These are phyloP conservation scores for Berghia stephanieae DNA, from an alignment of 1,140 invertebrate species.

Conservation along the genomic window DNA sequence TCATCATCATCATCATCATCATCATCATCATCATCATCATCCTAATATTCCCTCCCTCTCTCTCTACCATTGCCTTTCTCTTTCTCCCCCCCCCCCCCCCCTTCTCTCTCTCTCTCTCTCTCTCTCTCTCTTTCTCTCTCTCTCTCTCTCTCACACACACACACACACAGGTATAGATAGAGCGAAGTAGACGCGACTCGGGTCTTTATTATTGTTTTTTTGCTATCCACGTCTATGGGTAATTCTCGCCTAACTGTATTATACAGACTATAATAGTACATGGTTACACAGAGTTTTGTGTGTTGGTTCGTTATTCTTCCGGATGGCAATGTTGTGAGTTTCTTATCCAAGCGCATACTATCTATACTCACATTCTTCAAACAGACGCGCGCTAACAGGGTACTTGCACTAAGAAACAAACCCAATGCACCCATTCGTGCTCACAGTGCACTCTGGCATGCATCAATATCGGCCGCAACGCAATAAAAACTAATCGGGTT, in stretches of 20 bases:
- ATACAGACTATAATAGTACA: neutral
- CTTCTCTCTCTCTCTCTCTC: neutral
- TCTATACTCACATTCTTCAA: too few relatives aligned
- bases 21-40: neutral
- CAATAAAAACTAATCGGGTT: too few relatives aligned
- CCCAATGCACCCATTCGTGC: too few relatives aligned
- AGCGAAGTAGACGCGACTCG: neutral
- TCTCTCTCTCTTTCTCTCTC: neutral
- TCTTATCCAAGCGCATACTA: too few relatives aligned
- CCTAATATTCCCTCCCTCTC: neutral
- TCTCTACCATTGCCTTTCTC: neutral
- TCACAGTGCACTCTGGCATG: too few relatives aligned
- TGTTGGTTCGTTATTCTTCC: neutral
- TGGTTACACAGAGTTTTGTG: neutral
- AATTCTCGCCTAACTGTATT: neutral
- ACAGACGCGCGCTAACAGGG: too few relatives aligned
- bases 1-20: too few relatives aligned
- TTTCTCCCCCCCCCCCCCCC: neutral
- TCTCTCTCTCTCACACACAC: neutral
- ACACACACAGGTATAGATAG: neutral
- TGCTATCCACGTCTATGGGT: neutral
- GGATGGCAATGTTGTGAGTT: too few relatives aligned
- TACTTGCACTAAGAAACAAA: too few relatives aligned
- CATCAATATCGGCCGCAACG: too few relatives aligned
- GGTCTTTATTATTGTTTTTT: neutral